Percentiles rank a stretch among this genome's conserved stretches.
phyloP scores from a whole-genome alignment of 2,888 invertebrate species.

The Atherix ibis region DNA sequence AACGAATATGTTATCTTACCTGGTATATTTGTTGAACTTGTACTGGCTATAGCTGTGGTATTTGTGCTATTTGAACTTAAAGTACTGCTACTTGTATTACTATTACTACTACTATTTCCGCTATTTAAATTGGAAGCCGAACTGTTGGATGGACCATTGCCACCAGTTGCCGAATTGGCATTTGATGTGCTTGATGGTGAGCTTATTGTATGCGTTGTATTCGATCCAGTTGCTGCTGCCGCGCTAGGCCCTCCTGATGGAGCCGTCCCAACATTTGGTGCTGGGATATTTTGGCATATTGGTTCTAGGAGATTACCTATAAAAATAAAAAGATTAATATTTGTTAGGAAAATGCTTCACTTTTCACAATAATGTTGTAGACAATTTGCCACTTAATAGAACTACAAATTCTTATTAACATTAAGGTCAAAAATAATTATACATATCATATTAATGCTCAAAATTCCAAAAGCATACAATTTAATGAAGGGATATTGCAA shows the following conservation, averaged over 20 bases:
- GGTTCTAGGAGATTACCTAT: conserved; percentile 36
- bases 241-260: conserved; percentile 17
- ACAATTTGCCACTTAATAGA: too few relatives aligned
- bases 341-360: too few relatives aligned
- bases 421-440: too few relatives aligned
- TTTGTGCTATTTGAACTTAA: conserved; percentile 6
- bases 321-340: not conserved
- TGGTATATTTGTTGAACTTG: conserved; percentile 36
- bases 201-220: conserved; percentile 8
- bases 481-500: too few relatives aligned
- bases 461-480: too few relatives aligned
- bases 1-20: conserved; percentile 23
- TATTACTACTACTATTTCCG: conserved; percentile 5
- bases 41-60: conserved; percentile 30
- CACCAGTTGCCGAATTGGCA: conserved; percentile 11
- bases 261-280: conserved; percentile 33
- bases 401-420: too few relatives aligned
- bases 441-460: too few relatives aligned
- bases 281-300: conserved; percentile 50
- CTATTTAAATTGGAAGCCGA: conserved; percentile 11
- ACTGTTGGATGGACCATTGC: conserved; percentile 13
- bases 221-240: conserved; percentile 10
- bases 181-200: conserved; percentile 13
- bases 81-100: conserved; percentile 14
- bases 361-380: too few relatives aligned